These are phyloP conservation scores for Eupleurogrammus muticus DNA, from an alignment of 2,797 vertebrate species.

Conservation along the genomic window DNA sequence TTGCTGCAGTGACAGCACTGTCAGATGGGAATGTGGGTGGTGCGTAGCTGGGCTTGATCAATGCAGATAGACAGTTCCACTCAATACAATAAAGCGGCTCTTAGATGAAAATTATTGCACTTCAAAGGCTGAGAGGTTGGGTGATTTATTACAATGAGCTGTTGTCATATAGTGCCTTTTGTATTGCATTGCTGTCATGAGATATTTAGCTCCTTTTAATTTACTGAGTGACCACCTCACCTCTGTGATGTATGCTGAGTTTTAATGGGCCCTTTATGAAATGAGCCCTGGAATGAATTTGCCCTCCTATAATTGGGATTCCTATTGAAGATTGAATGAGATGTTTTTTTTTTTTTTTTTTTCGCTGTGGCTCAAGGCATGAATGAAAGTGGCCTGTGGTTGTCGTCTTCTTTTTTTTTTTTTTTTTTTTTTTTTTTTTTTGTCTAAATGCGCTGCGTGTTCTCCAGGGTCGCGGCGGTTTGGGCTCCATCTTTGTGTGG, in stretches of 20 bases:
- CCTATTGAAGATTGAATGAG: slow-evolving; percentile 52
- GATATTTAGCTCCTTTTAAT: slow-evolving; percentile 68
- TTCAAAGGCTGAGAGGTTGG: slow-evolving; percentile 66
- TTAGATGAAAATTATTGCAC: slow-evolving; percentile 72
- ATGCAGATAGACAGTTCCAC: slow-evolving; percentile 58
- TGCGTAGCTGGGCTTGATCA: slow-evolving; percentile 67
- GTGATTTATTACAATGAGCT: slow-evolving; percentile 71
- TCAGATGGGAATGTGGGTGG: slow-evolving; percentile 72
- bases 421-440: slow-evolving; percentile 21
- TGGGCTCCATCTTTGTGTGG: slow-evolving; percentile 99
- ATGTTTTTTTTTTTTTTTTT: slow-evolving; percentile 24
- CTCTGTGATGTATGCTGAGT: slow-evolving; percentile 46
- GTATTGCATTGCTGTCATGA: slow-evolving; percentile 58
- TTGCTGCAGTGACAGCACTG: slow-evolving; percentile 68
- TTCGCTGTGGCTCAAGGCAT: slow-evolving; percentile 18
- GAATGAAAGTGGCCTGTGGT: slow-evolving; percentile 23
- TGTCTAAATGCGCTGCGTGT: slow-evolving; percentile 24
- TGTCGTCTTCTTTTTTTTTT: slow-evolving; percentile 11
- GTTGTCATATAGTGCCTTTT: slow-evolving; percentile 63
- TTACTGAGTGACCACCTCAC: slow-evolving; percentile 60
- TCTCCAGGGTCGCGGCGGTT: slow-evolving; percentile 89
- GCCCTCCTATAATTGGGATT: slow-evolving; percentile 53
- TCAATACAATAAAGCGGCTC: slow-evolving; percentile 71
- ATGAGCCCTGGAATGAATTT: slow-evolving; percentile 52
- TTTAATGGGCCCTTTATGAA: slow-evolving; percentile 58